Evolutionary conservation across 2,888 invertebrate genomes (phyloP).

Genomic region (Perizoma flavofasciatum): DNA sequence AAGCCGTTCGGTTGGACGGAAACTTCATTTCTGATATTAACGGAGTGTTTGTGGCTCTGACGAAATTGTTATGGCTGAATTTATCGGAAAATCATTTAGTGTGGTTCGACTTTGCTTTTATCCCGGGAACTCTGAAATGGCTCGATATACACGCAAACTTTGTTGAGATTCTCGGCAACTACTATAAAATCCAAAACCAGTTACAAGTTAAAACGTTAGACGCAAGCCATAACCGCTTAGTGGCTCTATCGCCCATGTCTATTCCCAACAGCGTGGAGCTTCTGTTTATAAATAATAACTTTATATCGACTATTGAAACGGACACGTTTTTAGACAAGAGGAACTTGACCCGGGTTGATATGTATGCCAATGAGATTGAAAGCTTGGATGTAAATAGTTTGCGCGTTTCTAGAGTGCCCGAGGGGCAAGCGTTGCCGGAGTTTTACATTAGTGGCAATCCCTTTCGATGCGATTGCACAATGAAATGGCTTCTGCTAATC

Average conservation of each 20-base stretch:
- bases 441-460: slow-evolving; percentile 97
- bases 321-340: slow-evolving; percentile 94
- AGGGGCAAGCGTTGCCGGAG: slow-evolving; percentile 90
- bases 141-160: slow-evolving; percentile 95
- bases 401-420: slow-evolving; percentile 87
- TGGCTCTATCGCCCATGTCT: slow-evolving; percentile 90
- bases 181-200: slow-evolving; percentile 92
- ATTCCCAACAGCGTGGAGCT: slow-evolving; percentile 94
- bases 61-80: slow-evolving; percentile 93
- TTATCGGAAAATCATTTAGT: slow-evolving; percentile 95
- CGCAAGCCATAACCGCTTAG: slow-evolving; percentile 94
- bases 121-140: slow-evolving; percentile 94
- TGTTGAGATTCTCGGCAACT: slow-evolving; percentile 93
- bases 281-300: slow-evolving; percentile 95
- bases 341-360: slow-evolving; percentile 93
- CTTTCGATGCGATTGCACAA: slow-evolving; percentile 96
- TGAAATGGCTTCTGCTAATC: slow-evolving; percentile 97
- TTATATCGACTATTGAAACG: slow-evolving; percentile 90
- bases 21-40: slow-evolving; percentile 95
- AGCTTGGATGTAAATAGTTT: slow-evolving; percentile 92
- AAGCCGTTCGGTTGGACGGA: slow-evolving; percentile 94
- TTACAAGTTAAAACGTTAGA: slow-evolving; percentile 93
- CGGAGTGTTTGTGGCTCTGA: slow-evolving; percentile 93
- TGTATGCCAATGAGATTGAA: slow-evolving; percentile 94
- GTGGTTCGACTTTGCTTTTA: slow-evolving; percentile 96